Evolutionary conservation across 2,113 vertebrate species (phyloP), one percentile per base, ranked within the genome.

Genomic region (Hyperoodon ampullatus): DNA sequence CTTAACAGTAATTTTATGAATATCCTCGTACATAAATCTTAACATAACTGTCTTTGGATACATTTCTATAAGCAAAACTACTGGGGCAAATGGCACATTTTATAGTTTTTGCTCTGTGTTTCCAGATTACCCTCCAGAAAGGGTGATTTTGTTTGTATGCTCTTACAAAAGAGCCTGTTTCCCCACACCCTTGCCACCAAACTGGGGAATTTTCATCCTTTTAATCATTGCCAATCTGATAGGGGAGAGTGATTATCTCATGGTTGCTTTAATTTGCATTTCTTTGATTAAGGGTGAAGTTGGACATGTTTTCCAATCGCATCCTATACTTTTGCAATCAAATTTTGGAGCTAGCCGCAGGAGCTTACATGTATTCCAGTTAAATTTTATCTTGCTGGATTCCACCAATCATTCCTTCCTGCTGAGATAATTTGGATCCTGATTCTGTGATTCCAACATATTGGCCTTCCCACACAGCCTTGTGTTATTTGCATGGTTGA

Each of bases 371-470:
- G 94, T 88, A 81, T 92, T 93, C 96, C 96, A 88, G 80, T 88
- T 97, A 92, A 74, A 77, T 97, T 95, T 98, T 97, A 97, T 98
- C 97, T 97, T 30, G 44, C 89, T 97, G 97, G 95, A 97, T 70
- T 96, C 93, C 50, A 93, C 71, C 68, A 39, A 80, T 89, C 97
- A 98, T 98, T 98, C 97, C 78, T 98, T 97, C 92, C 95, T 81
- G 92, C 68, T 98, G 97, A 97, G 97, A 97, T 97, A 65, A 97
- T 92, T 93, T 97, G 97, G 96, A 98, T 92, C 91, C 68, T 1
- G 4, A 60, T 33, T 72, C 88, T 96, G 84, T 90, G 72, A n/a
- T 94, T 94, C 93, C 80, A 81, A 8, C 86, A 15, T 21, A 30
- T 30, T 75, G 87, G 95, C 94, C 92, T 84, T 15, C 89, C 84